Evolutionary conservation across 2,888 invertebrate species (phyloP), one percentile per base, ranked within the genome.

Genomic region (Arctia plantaginis): DNA sequence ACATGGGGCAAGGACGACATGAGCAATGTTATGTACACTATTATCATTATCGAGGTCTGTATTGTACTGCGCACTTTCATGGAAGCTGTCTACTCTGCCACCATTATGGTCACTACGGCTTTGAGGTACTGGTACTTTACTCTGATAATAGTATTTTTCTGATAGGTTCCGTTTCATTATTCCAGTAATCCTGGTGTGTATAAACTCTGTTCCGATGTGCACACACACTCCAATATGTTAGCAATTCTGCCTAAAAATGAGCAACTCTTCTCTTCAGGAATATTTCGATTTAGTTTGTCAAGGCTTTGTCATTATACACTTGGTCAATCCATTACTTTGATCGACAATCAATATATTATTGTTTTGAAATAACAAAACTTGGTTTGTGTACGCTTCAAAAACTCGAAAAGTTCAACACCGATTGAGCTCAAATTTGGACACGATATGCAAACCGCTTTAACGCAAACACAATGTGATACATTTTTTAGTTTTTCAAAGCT

Each of bases 21-120:
- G 90, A 86, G 84, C 75, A 88, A 89, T 65, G 80, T 90, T 0
- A 64, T 92, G 3, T 92, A 91, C 81, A 90, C 90, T 3, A 84
- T 93, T 86, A 44, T 91, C 4, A 87, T 93, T 33, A 77, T 94
- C 74, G 94, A 94, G 85, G 76, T 93, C 3, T 92, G 92, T 77
- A 88, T 92, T 51, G 87, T 93, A 2, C 79, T 94, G 69, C 89
- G 92, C 35, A 90, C 94, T 62, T 93, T 92, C 77, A 92, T 94
- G 72, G 93, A 93, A 73, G 89, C 93, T 0, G 90, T 92, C 4
- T 94, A 94, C 83, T 94, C 94, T 0, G 94, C 94, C 20, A 93
- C 93, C 10, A 94, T 94, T 59, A 92, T 94, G 91, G 94, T 94
- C 72, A 93, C 93, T 30, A 92, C 91, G 1, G 89, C 90, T 23